Evolutionary conservation across 1,140 invertebrate genomes (phyloP).

Genomic region (Euwallacea fornicatus): DNA sequence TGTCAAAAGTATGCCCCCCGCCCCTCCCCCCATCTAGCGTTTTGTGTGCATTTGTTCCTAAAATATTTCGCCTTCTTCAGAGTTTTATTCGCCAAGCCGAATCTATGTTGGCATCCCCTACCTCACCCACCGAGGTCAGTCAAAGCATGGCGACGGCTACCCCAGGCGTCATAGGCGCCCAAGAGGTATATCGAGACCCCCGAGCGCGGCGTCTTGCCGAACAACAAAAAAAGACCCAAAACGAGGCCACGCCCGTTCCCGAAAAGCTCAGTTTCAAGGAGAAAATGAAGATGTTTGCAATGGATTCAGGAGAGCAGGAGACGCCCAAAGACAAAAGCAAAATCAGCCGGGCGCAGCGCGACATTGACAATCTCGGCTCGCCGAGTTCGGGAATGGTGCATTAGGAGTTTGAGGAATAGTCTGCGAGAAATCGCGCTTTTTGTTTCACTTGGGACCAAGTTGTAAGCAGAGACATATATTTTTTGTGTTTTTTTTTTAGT

Average conservation of each 20-base stretch:
- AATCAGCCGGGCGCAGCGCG: constrained; percentile 87
- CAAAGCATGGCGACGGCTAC: constrained; percentile 62
- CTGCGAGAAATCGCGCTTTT: neutral
- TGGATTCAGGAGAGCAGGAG: constrained; percentile 84
- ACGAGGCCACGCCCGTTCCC: constrained; percentile 68
- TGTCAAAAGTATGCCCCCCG: neutral
- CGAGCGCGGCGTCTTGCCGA: constrained; percentile 77
- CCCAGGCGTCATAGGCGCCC: constrained; percentile 90
- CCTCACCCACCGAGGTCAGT: constrained; percentile 65
- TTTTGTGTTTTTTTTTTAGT: too few species aligned
- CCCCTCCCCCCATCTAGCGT: neutral
- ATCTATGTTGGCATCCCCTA: constrained; percentile 71
- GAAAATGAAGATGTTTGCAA: constrained; percentile 97
- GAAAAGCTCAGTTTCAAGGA: constrained; percentile 92
- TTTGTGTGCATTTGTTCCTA: constrained; percentile 2
- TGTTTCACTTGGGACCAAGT: neutral
- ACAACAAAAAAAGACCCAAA: constrained; percentile 70
- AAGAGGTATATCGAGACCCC: constrained; percentile 92
- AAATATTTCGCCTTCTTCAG: constrained; percentile 56
- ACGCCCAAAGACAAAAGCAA: constrained; percentile 91
- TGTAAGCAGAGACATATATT: neutral
- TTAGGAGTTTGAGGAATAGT: constrained; percentile 26
- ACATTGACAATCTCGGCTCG: constrained; percentile 75
- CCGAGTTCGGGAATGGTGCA: constrained; percentile 54
- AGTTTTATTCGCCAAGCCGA: constrained; percentile 80